Conservation (phyloP, 2,113 vertebrate species). For the Gymnobelideus leadbeateri region DNA sequence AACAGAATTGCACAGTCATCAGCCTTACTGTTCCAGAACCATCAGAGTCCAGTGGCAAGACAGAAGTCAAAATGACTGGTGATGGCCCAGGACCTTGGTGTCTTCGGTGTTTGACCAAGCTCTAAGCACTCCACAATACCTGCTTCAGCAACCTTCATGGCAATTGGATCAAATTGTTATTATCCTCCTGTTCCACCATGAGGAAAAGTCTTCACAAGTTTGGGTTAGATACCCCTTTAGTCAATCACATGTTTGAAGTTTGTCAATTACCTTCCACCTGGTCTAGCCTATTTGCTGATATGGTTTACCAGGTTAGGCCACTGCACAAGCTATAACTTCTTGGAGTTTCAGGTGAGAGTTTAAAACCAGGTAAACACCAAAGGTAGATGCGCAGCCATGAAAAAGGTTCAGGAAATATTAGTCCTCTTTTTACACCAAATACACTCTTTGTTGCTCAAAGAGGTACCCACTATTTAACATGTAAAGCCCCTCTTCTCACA, state of each 20-base stretch:
- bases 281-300: background rate
- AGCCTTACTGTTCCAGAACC: background rate
- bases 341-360: background rate
- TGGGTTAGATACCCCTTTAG: background rate
- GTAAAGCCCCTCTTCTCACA: background rate
- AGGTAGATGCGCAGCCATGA: background rate
- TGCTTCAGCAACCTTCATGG: background rate
- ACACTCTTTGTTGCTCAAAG: no score
- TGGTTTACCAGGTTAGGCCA: background rate
- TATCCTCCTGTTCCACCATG: background rate
- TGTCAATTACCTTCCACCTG: background rate
- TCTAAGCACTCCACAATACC: background rate
- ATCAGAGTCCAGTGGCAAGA: background rate
- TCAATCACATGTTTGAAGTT: background rate
- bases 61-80: background rate
- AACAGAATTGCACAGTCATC: background rate
- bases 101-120: background rate
- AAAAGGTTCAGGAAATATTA: background rate
- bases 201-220: background rate
- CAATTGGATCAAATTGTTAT: background rate
- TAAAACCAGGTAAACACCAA: background rate
- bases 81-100: background rate
- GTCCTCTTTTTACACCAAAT: background rate
- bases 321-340: background rate
- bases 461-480: background rate